phyloP scores from a whole-genome alignment of 2,888 invertebrate species.

The Athetis lepigone region DNA sequence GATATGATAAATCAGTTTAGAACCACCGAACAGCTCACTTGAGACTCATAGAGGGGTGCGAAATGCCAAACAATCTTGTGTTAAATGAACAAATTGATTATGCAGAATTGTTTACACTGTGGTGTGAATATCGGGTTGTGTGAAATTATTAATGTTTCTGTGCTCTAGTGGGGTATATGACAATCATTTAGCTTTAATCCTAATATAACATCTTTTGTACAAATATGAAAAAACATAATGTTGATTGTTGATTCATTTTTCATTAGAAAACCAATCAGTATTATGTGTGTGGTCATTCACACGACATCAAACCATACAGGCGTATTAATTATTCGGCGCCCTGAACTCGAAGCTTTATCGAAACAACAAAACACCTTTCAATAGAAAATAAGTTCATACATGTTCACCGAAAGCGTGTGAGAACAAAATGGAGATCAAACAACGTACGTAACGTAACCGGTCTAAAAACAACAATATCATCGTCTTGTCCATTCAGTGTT shows the following conservation, averaged over 20 bases:
- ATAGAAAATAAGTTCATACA: conserved; percentile 42
- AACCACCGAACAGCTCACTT: conserved; percentile 86
- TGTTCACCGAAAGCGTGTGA: conserved; percentile 27
- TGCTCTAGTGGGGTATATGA: no score
- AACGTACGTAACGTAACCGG: conserved; percentile 51
- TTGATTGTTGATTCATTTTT: conserved; percentile 17
- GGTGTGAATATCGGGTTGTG: conserved; percentile 12
- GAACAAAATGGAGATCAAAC: conserved; percentile 41
- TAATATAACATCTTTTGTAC: no score
- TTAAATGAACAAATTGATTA: conserved; percentile 86
- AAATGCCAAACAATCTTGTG: conserved; percentile 82
- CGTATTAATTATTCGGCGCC: conserved; percentile 42
- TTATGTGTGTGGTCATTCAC: conserved; percentile 30
- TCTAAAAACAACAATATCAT: conserved; percentile 67
- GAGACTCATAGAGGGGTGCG: conserved; percentile 80
- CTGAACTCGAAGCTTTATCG: conserved; percentile 1
- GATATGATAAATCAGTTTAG: conserved; percentile 90
- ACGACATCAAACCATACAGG: conserved; percentile 11
- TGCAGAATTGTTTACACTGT: conserved; percentile 68
- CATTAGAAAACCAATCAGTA: conserved; percentile 11
- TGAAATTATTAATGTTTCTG: background rate
- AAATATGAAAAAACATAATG: conserved; percentile 6
- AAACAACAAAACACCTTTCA: conserved; percentile 21
- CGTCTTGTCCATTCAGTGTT: conserved; percentile 59
- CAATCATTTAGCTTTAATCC: no score